These are phyloP conservation scores for Eulithis prunata DNA, from an alignment of 2,888 invertebrate genomes.

Conservation along the genomic window DNA sequence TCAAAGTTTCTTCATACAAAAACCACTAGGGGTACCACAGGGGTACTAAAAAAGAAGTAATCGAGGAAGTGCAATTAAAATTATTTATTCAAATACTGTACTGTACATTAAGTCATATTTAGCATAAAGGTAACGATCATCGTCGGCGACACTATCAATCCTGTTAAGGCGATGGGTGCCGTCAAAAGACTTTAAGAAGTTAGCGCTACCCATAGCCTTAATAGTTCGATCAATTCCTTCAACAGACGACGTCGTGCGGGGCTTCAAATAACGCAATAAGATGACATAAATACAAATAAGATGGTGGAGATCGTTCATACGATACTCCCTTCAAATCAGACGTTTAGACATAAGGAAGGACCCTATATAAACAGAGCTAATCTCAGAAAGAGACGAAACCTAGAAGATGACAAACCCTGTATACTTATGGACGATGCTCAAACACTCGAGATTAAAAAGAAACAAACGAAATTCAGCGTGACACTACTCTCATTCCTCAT, in stretches of 20 bases:
- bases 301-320: constrained; percentile 78
- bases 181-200: too few relatives aligned
- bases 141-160: constrained; percentile 40
- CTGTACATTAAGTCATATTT: too few relatives aligned
- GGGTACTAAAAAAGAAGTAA: neutral
- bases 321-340: constrained; percentile 67
- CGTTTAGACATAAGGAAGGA: constrained; percentile 55
- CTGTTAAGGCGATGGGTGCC: constrained; percentile 2
- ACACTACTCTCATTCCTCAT: constrained; percentile 68
- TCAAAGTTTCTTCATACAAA: too few relatives aligned
- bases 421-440: constrained; percentile 73
- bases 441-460: constrained; percentile 74
- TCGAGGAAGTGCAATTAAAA: neutral
- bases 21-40: too few relatives aligned
- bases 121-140: constrained; percentile 42
- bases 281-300: constrained; percentile 71
- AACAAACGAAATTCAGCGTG: constrained; percentile 42
- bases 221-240: constrained; percentile 25
- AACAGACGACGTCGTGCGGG: constrained; percentile 45
- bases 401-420: constrained; percentile 49
- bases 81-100: neutral
- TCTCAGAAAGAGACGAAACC: constrained; percentile 57
- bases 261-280: constrained; percentile 58
- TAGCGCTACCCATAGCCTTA: neutral
- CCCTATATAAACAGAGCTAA: constrained; percentile 57